Base-by-base conservation (phyloP, 1,140 invertebrate genomes). In the Lasioglossum albipes region DNA sequence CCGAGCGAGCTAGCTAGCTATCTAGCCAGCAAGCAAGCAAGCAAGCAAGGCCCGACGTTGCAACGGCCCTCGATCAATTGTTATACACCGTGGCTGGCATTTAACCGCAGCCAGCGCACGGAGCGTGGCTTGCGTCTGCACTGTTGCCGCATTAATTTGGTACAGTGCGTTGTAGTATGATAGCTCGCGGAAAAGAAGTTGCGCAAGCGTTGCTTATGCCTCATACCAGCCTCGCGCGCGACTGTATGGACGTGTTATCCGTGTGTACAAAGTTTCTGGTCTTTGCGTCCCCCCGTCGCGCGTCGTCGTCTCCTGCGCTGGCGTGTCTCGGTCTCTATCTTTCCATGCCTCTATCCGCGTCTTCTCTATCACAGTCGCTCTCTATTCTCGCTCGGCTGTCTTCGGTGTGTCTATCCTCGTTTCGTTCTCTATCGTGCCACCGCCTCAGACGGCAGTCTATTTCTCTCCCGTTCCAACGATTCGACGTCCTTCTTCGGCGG, bases 181-280 rank as follows among this genome's bases (percentile, higher is more conserved):
- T 79, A 82, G 65, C 82, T 79, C 76, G 74, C 84, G 84, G 84
- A 87, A 86, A 87, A 86, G 84, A 86, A 86, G 66, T 87, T 87
- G 84, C 84, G 85, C 85, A 87, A 86, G 73, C 83, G 64, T 69
- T 76, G 72, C 81, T 83, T 67, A 72, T 79, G 64, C 64, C 70
- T 82, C 81, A 41, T 81, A 75, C 81, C 81, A 54, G 7, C 41
- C 42, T 45, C 2, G 52, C 18, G 27, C 27, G 57, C 61, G 59
- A 27, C 65, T 64, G 36, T 65, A 10, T 62, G n/a, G 22, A 57
- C 70, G 2, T 31, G 62, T n/a, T 31, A 9, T 59, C 22, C 18
- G 18, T 57, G 70, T 52, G 18, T n/a, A 57, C 49, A 13, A 62
- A 49, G 68, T 49, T 41, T 64, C 59, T 54, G 27, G 45, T 52